Conservation (phyloP, 2,888 invertebrate species). For the Dorcus hopei region DNA sequence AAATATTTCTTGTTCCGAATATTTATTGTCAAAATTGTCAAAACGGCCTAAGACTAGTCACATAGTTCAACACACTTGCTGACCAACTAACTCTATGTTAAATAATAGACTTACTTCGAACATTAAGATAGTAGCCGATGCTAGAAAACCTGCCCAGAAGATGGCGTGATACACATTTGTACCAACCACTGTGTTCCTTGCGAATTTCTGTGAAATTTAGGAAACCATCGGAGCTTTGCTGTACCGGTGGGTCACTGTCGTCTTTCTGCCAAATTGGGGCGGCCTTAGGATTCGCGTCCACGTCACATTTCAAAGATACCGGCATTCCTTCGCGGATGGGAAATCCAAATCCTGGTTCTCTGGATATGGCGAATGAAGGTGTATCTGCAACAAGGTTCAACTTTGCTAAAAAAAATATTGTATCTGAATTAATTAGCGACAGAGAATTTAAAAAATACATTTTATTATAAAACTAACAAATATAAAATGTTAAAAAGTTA, state of each 20-base stretch:
- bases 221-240: slow-evolving; percentile 73
- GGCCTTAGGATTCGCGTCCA: slow-evolving; percentile 89
- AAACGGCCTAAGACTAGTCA: too few relatives aligned
- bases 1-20: too few relatives aligned
- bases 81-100: too few relatives aligned
- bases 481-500: too few relatives aligned
- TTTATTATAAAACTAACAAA: too few relatives aligned
- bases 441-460: too few relatives aligned
- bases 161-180: slow-evolving; percentile 85
- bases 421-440: too few relatives aligned
- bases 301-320: slow-evolving; percentile 86
- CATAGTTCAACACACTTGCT: too few relatives aligned
- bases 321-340: slow-evolving; percentile 85
- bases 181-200: slow-evolving; percentile 86
- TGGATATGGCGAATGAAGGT: slow-evolving; percentile 88
- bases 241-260: slow-evolving; percentile 53
- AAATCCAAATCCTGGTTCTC: slow-evolving; percentile 90
- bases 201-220: slow-evolving; percentile 80
- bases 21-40: too few relatives aligned
- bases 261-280: slow-evolving; percentile 77
- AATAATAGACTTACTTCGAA: slow-evolving; percentile 69
- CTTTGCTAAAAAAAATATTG: too few relatives aligned
- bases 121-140: slow-evolving; percentile 87
- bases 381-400: slow-evolving; percentile 61
- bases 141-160: slow-evolving; percentile 81